phyloP scores from a whole-genome alignment of 2,113 vertebrate genomes.

The Origma solitaria region DNA sequence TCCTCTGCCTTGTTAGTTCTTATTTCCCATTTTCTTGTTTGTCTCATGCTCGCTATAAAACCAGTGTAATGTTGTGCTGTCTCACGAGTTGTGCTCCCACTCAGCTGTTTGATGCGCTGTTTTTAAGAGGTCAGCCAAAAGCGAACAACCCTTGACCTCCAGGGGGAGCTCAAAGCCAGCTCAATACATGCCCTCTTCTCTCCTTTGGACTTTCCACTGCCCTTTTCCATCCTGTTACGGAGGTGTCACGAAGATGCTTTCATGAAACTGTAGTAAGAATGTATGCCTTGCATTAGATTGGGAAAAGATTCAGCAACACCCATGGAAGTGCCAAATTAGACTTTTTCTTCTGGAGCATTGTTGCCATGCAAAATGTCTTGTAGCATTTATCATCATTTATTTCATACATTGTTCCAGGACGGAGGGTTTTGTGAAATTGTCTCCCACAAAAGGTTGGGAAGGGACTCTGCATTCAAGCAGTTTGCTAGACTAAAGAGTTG shows the following conservation, averaged over 20 bases:
- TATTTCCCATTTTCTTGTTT: neutral
- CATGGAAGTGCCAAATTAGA: neutral
- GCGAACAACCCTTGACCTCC: neutral
- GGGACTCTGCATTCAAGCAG: neutral
- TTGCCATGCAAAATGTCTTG: neutral
- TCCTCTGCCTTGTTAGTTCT: neutral
- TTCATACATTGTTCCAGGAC: neutral
- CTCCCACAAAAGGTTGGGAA: neutral
- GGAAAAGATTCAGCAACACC: neutral
- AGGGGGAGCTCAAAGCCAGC: neutral
- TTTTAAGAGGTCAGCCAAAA: neutral
- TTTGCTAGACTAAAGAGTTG: neutral
- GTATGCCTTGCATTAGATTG: neutral
- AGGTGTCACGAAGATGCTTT: neutral
- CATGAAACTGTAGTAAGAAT: neutral
- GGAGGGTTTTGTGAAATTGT: neutral
- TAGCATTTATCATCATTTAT: neutral
- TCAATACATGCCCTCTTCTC: neutral
- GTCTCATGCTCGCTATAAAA: neutral
- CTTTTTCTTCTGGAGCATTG: neutral
- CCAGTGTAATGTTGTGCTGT: neutral
- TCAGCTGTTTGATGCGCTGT: fast-evolving
- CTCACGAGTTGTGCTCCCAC: neutral
- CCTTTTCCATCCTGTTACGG: neutral
- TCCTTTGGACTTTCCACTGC: neutral